Conservation (phyloP, 2,113 vertebrate species). For the Ameiurus melas region DNA sequence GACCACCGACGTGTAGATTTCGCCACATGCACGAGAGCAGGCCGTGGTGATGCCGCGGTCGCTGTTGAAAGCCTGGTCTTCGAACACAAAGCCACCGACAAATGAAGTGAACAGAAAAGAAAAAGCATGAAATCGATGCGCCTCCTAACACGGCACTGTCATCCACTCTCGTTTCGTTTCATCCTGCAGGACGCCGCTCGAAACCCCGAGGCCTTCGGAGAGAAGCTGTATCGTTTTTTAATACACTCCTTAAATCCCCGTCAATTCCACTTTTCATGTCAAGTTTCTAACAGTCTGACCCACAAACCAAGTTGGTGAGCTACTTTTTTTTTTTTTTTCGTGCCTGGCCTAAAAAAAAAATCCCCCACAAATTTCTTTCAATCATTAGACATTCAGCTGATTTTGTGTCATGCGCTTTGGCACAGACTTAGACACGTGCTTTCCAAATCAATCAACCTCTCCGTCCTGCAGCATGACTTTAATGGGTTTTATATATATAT, state of each 20-base stretch:
- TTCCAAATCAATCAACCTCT: slow-evolving; percentile 11
- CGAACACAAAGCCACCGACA: not conserved
- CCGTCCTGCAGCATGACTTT: not conserved
- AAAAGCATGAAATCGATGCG: not conserved
- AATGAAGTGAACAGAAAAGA: no score
- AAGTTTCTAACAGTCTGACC: slow-evolving; percentile 51
- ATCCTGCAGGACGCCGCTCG: not conserved
- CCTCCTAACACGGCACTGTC: not conserved
- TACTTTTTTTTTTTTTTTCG: slow-evolving; percentile 56
- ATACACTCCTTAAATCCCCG: not conserved
- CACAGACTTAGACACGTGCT: slow-evolving; percentile 37
- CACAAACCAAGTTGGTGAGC: slow-evolving; percentile 62
- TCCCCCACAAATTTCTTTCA: slow-evolving; percentile 38
- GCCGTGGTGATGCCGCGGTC: not conserved
- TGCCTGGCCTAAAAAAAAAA: slow-evolving; percentile 64
- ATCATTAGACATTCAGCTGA: slow-evolving; percentile 56
- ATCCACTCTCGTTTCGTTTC: not conserved
- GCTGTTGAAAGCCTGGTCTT: not conserved
- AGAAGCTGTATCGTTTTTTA: not conserved
- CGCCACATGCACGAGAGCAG: not conserved
- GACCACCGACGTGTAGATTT: not conserved
- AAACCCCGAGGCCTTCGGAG: not conserved
- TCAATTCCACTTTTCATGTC: slow-evolving; percentile 31
- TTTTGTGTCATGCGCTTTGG: slow-evolving; percentile 36
- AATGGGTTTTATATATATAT: not conserved